Conservation (phyloP, 35 echinoderm and acorn worm genomes). For the Anneissia japonica region DNA sequence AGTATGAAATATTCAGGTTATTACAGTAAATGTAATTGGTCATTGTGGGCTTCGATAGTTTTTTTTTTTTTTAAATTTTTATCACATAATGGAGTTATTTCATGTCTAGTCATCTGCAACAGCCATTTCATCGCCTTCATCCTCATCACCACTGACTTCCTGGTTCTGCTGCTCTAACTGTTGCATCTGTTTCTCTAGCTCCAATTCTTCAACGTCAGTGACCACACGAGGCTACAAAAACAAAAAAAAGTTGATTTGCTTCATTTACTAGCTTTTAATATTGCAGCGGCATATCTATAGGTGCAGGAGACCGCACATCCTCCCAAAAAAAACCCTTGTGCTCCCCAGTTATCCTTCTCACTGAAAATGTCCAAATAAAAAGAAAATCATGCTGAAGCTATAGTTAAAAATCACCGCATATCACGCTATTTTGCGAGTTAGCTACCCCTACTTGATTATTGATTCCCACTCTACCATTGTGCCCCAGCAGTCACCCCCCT, state of each 20-base stretch:
- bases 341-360: too few species aligned
- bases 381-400: not conserved
- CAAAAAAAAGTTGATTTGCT: not conserved
- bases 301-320: not conserved
- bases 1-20: too few species aligned
- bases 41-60: too few species aligned
- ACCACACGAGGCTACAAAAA: slow-evolving; percentile 82
- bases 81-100: too few species aligned
- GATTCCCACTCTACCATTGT: too few species aligned
- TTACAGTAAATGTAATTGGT: too few species aligned
- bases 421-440: not conserved
- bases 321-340: not conserved
- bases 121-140: slow-evolving; percentile 62
- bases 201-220: slow-evolving; percentile 90
- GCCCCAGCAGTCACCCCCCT: too few species aligned
- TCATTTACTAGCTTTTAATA: not conserved
- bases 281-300: not conserved
- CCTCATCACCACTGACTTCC: slow-evolving; percentile 90
- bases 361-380: not conserved
- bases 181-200: slow-evolving; percentile 82
- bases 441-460: too few species aligned
- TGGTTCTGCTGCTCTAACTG: slow-evolving; percentile 78
- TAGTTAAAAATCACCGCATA: not conserved
- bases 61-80: too few species aligned
- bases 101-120: slow-evolving; percentile 39